Percentiles rank a stretch among this genome's conserved stretches.
These are phyloP conservation scores for Agrilus planipennis DNA, from an alignment of 1,140 invertebrate genomes.

Conservation along the genomic window DNA sequence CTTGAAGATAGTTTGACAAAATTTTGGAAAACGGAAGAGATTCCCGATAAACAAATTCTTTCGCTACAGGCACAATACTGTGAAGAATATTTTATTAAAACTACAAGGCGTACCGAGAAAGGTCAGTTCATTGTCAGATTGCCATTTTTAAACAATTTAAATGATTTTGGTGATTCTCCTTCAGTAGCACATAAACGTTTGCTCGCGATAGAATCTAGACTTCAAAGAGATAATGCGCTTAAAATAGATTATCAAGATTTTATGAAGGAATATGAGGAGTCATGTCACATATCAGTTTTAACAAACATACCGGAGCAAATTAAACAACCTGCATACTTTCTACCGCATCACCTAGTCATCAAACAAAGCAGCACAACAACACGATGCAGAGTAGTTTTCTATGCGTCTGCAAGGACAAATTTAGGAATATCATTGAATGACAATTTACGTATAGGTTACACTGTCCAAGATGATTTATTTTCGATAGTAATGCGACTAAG, in stretches of 20 bases:
- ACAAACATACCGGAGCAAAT: neutral
- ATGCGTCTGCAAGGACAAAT: slow-evolving; percentile 1
- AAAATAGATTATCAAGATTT: neutral
- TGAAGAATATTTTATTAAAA: neutral
- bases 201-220: neutral
- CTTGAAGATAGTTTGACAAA: neutral
- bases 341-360: slow-evolving; percentile 27
- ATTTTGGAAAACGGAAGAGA: neutral
- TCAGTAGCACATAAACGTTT: neutral
- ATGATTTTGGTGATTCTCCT: neutral
- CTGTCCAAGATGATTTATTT: too few relatives aligned
- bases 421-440: neutral
- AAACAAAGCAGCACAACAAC: slow-evolving; percentile 17
- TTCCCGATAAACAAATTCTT: neutral
- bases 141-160: neutral
- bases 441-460: neutral
- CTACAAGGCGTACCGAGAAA: neutral
- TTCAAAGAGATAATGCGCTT: neutral
- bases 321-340: slow-evolving; percentile 3
- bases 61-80: neutral
- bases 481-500: too few relatives aligned
- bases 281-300: neutral
- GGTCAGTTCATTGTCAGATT: neutral
- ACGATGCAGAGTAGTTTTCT: slow-evolving; percentile 26
- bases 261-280: neutral